Percentiles rank a stretch among this genome's conserved stretches.
phyloP scores from a whole-genome alignment of 2,113 vertebrate species.

The Colius striatus region DNA sequence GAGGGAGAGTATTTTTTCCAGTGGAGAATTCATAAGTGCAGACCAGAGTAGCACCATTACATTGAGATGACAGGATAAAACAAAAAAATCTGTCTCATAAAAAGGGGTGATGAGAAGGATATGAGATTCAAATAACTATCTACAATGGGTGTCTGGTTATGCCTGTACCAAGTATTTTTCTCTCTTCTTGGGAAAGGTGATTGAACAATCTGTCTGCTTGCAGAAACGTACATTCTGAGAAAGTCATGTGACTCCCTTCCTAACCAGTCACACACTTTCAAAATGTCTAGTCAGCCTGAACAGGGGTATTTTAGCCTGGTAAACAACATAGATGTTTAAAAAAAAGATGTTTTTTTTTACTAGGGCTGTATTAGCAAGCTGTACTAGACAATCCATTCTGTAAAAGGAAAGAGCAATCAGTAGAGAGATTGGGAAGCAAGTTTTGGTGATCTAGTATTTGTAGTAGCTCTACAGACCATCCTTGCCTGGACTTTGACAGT shows the following conservation, averaged over 20 bases:
- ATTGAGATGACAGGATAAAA: background rate
- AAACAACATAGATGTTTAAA: too few relatives aligned
- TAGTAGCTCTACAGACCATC: background rate
- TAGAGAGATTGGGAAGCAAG: background rate
- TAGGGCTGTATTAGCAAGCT: background rate
- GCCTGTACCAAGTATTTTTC: background rate
- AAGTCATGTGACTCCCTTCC: background rate
- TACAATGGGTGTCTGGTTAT: background rate
- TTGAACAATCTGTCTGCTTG: background rate
- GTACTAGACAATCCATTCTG: background rate
- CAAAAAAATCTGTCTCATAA: background rate
- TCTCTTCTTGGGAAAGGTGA: background rate
- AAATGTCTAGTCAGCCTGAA: background rate
- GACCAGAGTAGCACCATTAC: background rate
- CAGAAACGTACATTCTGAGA: background rate
- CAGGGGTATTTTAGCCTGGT: background rate
- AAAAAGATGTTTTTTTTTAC: background rate
- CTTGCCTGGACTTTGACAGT: background rate
- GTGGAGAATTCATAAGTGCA: background rate
- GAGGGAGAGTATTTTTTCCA: background rate
- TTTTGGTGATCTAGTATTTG: background rate
- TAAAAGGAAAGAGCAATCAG: background rate
- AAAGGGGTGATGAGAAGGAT: background rate
- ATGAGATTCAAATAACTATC: background rate
- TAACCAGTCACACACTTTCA: background rate